Evolutionary conservation across 2,888 invertebrate genomes (phyloP), one percentile per base, ranked within the genome.

Genomic region (Tiphia femorata): DNA sequence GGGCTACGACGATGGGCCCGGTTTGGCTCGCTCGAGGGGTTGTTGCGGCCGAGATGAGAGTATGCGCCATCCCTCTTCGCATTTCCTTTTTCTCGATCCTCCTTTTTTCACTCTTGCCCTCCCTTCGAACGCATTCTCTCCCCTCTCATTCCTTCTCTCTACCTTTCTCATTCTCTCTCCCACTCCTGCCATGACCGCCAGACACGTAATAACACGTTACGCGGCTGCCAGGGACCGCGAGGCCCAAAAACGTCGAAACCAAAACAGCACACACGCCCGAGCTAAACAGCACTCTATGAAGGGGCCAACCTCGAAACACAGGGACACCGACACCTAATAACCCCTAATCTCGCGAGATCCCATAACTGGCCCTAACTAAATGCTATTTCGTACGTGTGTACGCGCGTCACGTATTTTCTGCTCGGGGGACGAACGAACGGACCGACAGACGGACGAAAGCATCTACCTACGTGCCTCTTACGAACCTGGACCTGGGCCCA

Each of bases 311-410:
- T 68, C 55, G 63, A 70, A 72, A 77, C 72, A 73, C 77, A 79
- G 80, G 76, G 78, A 81, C 79, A 81, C 76, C 74, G 72, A 78
- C 74, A 77, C 78, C 78, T 81, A 82, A 82, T 82, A 78, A 80
- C 79, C 79, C 76, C 71, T 81, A 79, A 82, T 82, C 78, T 75
- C 52, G 55, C 62, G 69, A 73, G 76, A 80, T 74, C 70, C 74
- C 72, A 77, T 79, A 79, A 80, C 79, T 67, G 70, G 63, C 58
- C 67, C 72, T 81, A 79, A 80, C 78, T 79, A 79, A 80, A 80
- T 79, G 79, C 70, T 74, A 56, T 68, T 73, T 72, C 70, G 66
- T 73, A 72, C 59, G 54, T 58, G 60, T 48, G 55, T 50, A 49
- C 59, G 49, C 58, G 52, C 49, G 63, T 27, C 57, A 33, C 52